Percentiles rank a stretch among this genome's conserved stretches.
Conservation (phyloP, 2,797 vertebrate genomes). For the Botia kubotai region DNA sequence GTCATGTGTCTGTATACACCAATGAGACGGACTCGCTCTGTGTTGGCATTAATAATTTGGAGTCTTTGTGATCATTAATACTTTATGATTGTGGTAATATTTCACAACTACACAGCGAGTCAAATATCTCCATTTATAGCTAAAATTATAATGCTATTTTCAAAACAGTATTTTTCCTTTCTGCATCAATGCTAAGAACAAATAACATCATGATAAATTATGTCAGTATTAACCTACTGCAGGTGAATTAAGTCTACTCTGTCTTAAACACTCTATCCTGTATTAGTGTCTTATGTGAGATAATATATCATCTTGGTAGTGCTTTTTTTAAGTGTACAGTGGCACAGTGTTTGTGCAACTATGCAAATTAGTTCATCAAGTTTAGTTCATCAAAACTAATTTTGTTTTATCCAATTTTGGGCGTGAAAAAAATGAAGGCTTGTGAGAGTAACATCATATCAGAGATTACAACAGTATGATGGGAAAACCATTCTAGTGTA, state of each 20-base stretch:
- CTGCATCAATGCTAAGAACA: background rate
- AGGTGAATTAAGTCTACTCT: background rate
- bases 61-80: slow-evolving; percentile 28
- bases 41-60: slow-evolving; percentile 30
- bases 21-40: slow-evolving; percentile 6
- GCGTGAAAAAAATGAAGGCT: no score
- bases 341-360: no score
- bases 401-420: no score
- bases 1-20: slow-evolving; percentile 10
- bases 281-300: background rate
- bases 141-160: slow-evolving; percentile 29
- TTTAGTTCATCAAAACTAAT: no score
- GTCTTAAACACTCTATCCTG: background rate
- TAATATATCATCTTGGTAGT: no score
- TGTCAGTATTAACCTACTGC: background rate
- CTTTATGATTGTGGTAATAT: slow-evolving; percentile 35
- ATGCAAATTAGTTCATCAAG: no score
- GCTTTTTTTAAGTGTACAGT: no score
- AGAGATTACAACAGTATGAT: background rate
- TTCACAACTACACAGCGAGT: slow-evolving; percentile 14
- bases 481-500: background rate
- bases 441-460: background rate
- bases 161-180: background rate
- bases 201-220: background rate
- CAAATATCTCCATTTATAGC: slow-evolving; percentile 14